These are phyloP conservation scores for Pogonophryne albipinna DNA, from an alignment of 2,797 vertebrate genomes.

Conservation along the genomic window DNA sequence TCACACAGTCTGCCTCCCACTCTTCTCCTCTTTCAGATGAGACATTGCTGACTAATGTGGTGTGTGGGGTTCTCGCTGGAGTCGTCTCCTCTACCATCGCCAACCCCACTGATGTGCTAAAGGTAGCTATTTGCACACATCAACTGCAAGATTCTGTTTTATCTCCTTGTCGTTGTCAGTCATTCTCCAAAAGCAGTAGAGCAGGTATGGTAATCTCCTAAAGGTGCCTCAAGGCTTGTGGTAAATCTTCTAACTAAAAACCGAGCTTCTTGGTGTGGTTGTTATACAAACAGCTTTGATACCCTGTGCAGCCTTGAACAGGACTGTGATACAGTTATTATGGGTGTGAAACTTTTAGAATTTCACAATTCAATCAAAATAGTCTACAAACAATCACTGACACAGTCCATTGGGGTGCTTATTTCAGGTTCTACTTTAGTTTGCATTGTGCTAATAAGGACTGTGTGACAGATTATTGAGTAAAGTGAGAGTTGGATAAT, in stretches of 20 bases:
- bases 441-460: too few species aligned
- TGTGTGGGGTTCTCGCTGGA: slow-evolving; percentile 93
- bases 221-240: rapidly evolving
- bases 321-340: too few species aligned
- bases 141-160: rapidly evolving
- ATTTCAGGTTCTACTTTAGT: too few species aligned
- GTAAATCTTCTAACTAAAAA: not conserved
- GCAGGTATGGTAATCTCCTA: slow-evolving; percentile 16
- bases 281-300: not conserved
- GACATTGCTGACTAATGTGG: slow-evolving; percentile 93
- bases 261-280: not conserved
- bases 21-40: slow-evolving; percentile 88
- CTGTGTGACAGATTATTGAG: too few species aligned
- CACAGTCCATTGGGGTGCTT: too few species aligned
- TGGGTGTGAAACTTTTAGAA: too few species aligned
- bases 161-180: not conserved
- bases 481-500: too few species aligned
- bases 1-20: slow-evolving; percentile 18
- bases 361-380: too few species aligned
- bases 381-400: too few species aligned
- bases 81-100: slow-evolving; percentile 95
- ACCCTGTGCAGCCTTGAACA: not conserved
- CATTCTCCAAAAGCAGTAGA: not conserved
- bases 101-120: slow-evolving; percentile 96
- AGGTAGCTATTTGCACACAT: slow-evolving; percentile 82